A percentile compares a stretch with the other conserved stretches of the same genome.
These are phyloP conservation scores for Oligia latruncula DNA, from an alignment of 2,888 invertebrate species.

Conservation along the genomic window DNA sequence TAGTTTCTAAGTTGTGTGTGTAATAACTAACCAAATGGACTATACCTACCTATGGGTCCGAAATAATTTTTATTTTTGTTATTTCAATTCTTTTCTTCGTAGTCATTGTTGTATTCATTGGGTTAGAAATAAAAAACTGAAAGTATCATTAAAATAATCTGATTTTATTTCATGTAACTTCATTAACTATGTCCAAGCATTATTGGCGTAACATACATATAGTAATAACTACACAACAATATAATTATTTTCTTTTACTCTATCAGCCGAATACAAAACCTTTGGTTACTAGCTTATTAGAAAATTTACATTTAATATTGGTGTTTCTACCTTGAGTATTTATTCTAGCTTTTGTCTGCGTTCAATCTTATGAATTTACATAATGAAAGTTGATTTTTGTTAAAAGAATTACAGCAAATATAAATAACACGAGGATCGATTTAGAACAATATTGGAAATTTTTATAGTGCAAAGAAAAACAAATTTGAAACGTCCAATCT, in stretches of 20 bases:
- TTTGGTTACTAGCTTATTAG: slow-evolving; percentile 88
- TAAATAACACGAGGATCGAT: slow-evolving; percentile 28
- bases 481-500: slow-evolving; percentile 33
- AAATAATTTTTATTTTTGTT: no score
- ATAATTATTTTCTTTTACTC: slow-evolving; percentile 71
- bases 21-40: no score
- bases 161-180: slow-evolving; percentile 87
- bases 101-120: neutral
- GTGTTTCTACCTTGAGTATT: slow-evolving; percentile 79
- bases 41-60: no score
- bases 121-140: slow-evolving; percentile 33
- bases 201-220: slow-evolving; percentile 81
- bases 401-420: slow-evolving; percentile 29
- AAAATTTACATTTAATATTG: slow-evolving; percentile 76
- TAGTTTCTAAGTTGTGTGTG: no score
- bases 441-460: slow-evolving; percentile 27
- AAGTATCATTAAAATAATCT: slow-evolving; percentile 75
- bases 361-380: slow-evolving; percentile 41
- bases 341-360: slow-evolving; percentile 60
- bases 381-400: slow-evolving; percentile 32
- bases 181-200: slow-evolving; percentile 84
- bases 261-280: slow-evolving; percentile 87
- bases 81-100: no score
- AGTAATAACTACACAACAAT: slow-evolving; percentile 83
- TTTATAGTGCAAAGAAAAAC: slow-evolving; percentile 45